Percentiles rank a stretch among this genome's conserved stretches.
These are phyloP conservation scores for Vanessa cardui DNA, from an alignment of 2,888 invertebrate species.

Conservation along the genomic window DNA sequence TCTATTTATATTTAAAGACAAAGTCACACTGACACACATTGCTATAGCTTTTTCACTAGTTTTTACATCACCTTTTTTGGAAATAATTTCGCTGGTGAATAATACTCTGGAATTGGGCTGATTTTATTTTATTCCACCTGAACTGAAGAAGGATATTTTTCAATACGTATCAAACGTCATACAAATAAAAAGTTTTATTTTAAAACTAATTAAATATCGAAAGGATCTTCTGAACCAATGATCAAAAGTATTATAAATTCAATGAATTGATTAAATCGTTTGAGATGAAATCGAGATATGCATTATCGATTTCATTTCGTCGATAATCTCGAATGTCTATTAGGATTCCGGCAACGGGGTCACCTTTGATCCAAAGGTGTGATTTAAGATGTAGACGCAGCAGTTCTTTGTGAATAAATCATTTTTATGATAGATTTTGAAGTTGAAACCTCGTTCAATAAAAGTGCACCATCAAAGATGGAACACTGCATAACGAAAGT, in stretches of 20 bases:
- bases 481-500: constrained; percentile 5
- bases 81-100: too few relatives aligned
- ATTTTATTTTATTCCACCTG: too few relatives aligned
- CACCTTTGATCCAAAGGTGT: constrained; percentile 38
- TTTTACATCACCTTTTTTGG: too few relatives aligned
- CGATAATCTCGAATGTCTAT: constrained; percentile 37
- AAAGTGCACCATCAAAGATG: constrained; percentile 22
- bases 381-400: constrained; percentile 38
- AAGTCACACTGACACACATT: too few relatives aligned
- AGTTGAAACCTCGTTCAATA: constrained; percentile 30
- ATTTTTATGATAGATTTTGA: constrained; percentile 31
- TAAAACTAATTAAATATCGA: background rate
- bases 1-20: too few relatives aligned
- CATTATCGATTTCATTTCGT: constrained; percentile 32
- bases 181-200: background rate
- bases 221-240: background rate
- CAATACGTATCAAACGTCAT: background rate
- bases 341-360: constrained; percentile 36
- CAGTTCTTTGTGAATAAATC: constrained; percentile 39
- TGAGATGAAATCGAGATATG: constrained; percentile 25
- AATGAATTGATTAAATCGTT: constrained; percentile 17
- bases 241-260: constrained; percentile 19
- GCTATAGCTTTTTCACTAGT: too few relatives aligned
- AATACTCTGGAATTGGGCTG: too few relatives aligned
- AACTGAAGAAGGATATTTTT: background rate